phyloP scores from a whole-genome alignment of 2,113 vertebrate genomes.

The Beaufortia kweichowensis region DNA sequence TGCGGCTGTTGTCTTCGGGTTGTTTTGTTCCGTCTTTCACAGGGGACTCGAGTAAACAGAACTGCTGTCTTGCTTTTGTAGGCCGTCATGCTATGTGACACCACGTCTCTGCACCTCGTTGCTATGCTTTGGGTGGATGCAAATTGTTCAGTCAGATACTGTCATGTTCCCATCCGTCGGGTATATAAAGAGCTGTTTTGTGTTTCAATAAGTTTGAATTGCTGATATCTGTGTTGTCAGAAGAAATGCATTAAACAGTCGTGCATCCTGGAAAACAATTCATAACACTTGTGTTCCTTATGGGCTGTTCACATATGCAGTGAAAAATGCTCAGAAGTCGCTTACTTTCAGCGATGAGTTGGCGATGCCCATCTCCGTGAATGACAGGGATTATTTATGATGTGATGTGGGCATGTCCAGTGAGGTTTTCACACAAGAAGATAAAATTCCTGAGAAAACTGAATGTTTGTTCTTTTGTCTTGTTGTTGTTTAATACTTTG shows the following conservation, averaged over 20 bases:
- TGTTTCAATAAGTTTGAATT: slow-evolving; percentile 29
- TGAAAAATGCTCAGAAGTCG: no score
- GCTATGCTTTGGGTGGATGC: slow-evolving; percentile 3
- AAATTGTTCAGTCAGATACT: slow-evolving; percentile 22
- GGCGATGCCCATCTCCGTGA: no score
- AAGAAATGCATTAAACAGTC: slow-evolving; percentile 24
- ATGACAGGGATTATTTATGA: no score
- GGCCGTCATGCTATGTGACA: slow-evolving; percentile 18
- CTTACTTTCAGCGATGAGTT: no score
- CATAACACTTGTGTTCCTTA: neutral
- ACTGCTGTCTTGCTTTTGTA: slow-evolving; percentile 26
- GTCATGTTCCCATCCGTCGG: slow-evolving; percentile 23
- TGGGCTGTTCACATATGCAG: neutral
- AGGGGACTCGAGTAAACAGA: slow-evolving; percentile 3
- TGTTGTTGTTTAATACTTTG: neutral
- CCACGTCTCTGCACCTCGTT: neutral
- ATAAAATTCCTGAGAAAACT: neutral
- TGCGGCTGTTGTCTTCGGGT: slow-evolving; percentile 38
- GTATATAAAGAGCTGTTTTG: slow-evolving; percentile 38
- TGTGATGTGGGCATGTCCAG: neutral
- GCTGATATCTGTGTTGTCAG: slow-evolving; percentile 42
- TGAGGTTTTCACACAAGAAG: neutral
- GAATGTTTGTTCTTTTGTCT: no score
- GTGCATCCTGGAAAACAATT: neutral
- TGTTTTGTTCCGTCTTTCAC: slow-evolving; percentile 11